Evolutionary conservation across 1,140 invertebrate genomes (phyloP).

Genomic region (Acromyrmex charruanus): DNA sequence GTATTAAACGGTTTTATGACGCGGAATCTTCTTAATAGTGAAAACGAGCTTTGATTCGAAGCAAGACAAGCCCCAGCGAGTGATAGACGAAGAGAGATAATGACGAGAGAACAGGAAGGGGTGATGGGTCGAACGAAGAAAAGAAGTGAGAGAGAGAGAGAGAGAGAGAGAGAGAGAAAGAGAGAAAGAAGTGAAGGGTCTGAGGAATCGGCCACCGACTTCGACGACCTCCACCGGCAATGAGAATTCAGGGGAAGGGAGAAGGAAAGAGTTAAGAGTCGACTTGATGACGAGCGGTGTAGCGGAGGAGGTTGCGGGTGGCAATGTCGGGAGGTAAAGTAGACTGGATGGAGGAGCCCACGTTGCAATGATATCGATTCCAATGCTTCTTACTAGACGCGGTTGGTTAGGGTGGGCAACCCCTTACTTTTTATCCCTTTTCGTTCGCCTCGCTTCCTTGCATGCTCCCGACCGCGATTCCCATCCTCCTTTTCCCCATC

Average conservation of each 20-base stretch:
- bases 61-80: constrained; percentile 39
- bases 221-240: constrained; percentile 72
- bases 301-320: constrained; percentile 71
- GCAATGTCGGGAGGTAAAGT: constrained; percentile 73
- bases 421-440: constrained; percentile 86
- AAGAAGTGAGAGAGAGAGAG: constrained; percentile 9
- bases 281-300: constrained; percentile 81
- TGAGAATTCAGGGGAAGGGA: constrained; percentile 73
- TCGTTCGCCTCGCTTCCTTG: constrained; percentile 77
- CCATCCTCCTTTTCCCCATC: constrained; percentile 69
- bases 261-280: constrained; percentile 86
- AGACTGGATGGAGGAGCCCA: constrained; percentile 80
- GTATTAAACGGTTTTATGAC: constrained; percentile 72
- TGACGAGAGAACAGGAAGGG: constrained; percentile 42
- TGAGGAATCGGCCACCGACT: constrained; percentile 71
- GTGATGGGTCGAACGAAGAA: constrained; percentile 65
- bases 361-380: constrained; percentile 87
- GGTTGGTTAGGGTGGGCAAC: constrained; percentile 85
- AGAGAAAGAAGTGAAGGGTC: constrained; percentile 50
- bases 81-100: constrained; percentile 35
- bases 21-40: constrained; percentile 78
- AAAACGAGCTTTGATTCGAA: constrained; percentile 77
- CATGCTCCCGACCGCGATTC: constrained; percentile 70
- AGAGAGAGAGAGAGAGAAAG: constrained; percentile 5
- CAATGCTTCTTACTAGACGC: constrained; percentile 86